Evolutionary conservation across 2,888 invertebrate species (phyloP).

Genomic region (Epicampocera succincta): DNA sequence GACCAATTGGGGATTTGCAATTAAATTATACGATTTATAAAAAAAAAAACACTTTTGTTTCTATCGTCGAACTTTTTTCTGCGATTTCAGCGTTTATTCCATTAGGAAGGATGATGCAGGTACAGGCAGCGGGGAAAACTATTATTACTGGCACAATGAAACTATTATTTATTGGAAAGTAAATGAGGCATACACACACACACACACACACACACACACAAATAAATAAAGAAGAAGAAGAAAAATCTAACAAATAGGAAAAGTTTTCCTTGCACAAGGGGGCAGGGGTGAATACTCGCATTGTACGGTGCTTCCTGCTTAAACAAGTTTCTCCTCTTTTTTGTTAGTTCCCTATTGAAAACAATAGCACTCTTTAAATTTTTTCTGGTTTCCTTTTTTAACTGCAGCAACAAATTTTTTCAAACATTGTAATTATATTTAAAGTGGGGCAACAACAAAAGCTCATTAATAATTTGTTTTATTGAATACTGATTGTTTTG

Average conservation of each 20-base stretch:
- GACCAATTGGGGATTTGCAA: constrained; percentile 22
- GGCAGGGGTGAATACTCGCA: background rate
- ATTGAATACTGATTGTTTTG: constrained; percentile 37
- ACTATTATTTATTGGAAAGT: constrained; percentile 12
- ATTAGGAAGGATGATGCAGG: background rate
- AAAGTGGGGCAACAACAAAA: constrained; percentile 43
- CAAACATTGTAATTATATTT: constrained; percentile 39
- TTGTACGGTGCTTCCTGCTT: constrained; percentile 1
- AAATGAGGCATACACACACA: background rate
- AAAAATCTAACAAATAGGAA: background rate
- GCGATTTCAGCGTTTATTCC: constrained; percentile 5
- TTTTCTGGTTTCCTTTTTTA: background rate
- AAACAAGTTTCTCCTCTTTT: background rate
- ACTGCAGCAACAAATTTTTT: background rate
- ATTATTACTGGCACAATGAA: constrained; percentile 18
- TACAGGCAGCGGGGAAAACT: background rate
- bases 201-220: background rate
- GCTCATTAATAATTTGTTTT: constrained; percentile 49
- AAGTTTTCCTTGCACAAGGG: background rate
- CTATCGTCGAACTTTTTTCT: background rate
- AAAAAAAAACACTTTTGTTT: constrained; percentile 25
- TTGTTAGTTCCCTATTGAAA: constrained; percentile 3
- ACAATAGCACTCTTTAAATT: constrained; percentile 15
- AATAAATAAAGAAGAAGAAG: background rate
- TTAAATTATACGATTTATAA: constrained; percentile 23